These are phyloP conservation scores for Centropristis striata DNA, from an alignment of 2,113 vertebrate genomes.

Conservation along the genomic window DNA sequence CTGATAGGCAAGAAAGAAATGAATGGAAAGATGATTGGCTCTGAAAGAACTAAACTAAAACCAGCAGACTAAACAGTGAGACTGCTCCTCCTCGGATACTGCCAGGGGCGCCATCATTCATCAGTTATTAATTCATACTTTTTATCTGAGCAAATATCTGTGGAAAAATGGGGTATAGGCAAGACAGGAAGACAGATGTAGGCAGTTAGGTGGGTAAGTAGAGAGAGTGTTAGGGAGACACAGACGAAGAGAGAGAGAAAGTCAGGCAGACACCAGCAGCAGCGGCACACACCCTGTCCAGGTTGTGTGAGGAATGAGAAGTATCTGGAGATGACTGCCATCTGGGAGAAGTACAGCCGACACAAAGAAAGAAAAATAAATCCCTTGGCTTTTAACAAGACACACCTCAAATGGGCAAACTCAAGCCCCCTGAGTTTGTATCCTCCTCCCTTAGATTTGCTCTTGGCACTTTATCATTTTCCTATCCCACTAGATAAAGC, in stretches of 20 bases:
- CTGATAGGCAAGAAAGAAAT: constrained; percentile 56
- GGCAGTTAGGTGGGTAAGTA: constrained; percentile 68
- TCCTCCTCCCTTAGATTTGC: constrained; percentile 72
- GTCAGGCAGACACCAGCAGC: constrained; percentile 61
- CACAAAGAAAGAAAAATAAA: constrained; percentile 85
- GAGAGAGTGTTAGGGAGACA: constrained; percentile 59
- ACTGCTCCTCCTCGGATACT: constrained; percentile 54
- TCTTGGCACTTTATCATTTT: constrained; percentile 74
- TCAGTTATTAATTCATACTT: constrained; percentile 74
- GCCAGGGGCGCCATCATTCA: constrained; percentile 67
- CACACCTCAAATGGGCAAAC: constrained; percentile 79
- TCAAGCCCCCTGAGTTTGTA: constrained; percentile 61
- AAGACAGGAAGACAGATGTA: constrained; percentile 74
- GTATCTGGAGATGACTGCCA: constrained; percentile 85
- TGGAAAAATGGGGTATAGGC: constrained; percentile 58
- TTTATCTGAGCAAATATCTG: constrained; percentile 70
- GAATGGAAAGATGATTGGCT: constrained; percentile 56
- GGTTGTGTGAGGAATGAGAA: constrained; percentile 84
- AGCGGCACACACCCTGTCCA: constrained; percentile 80
- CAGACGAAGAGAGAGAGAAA: constrained; percentile 44
- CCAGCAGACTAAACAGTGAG: constrained; percentile 74
- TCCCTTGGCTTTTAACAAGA: constrained; percentile 75
- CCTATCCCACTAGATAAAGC: constrained; percentile 76
- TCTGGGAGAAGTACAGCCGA: constrained; percentile 80
- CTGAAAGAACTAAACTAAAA: constrained; percentile 57